phyloP scores from a whole-genome alignment of 2,797 vertebrate genomes.

The Megalops cyprinoides region DNA sequence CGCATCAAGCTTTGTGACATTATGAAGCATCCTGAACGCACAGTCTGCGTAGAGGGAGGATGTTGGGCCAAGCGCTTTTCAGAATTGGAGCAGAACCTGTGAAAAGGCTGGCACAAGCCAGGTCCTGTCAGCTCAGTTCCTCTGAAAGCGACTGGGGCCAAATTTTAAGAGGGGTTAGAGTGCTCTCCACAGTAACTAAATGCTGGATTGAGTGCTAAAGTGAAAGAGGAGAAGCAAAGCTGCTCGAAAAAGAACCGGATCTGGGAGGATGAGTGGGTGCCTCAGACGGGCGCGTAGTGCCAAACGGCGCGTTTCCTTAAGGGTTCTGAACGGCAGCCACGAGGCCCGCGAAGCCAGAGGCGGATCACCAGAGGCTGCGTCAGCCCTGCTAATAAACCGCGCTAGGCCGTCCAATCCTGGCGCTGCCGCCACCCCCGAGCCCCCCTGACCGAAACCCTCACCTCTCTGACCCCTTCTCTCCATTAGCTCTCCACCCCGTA shows the following conservation, averaged over 20 bases:
- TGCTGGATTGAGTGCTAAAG: slow-evolving; percentile 40
- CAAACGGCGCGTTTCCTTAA: background rate
- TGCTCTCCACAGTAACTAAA: slow-evolving; percentile 49
- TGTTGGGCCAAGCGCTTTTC: no score
- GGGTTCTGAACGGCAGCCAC: background rate
- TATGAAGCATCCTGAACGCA: background rate
- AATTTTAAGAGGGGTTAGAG: slow-evolving; percentile 30
- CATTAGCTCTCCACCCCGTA: background rate
- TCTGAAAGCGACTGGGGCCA: slow-evolving; percentile 10
- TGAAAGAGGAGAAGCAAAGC: slow-evolving; percentile 1
- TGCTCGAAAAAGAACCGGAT: slow-evolving; percentile 3
- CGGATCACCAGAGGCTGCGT: background rate
- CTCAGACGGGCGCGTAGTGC: background rate
- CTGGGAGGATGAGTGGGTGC: slow-evolving; percentile 25
- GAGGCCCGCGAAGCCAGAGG: background rate
- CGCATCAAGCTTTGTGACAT: background rate
- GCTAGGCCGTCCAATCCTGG: background rate
- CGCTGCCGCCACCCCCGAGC: background rate
- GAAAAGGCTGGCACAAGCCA: background rate
- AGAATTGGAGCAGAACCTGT: no score
- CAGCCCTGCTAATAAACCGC: background rate
- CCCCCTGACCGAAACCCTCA: slow-evolving; percentile 1
- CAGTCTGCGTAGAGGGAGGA: no score
- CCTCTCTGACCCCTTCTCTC: background rate
- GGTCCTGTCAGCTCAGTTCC: background rate